These are phyloP conservation scores for Euplagia quadripunctaria DNA, from an alignment of 2,888 invertebrate species.

Conservation along the genomic window DNA sequence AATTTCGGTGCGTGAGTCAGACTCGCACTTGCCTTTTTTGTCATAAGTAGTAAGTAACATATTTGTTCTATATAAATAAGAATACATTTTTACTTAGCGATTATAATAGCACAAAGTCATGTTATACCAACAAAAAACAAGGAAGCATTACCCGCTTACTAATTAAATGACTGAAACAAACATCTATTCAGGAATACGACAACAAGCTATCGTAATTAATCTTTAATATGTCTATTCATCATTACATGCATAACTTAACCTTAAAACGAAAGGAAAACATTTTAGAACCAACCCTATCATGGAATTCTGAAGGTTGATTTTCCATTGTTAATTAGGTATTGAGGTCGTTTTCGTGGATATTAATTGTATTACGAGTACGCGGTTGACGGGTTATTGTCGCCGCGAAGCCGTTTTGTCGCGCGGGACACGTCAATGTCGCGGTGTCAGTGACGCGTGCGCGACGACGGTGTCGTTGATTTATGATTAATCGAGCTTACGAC, in stretches of 20 bases:
- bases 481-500: constrained; percentile 50
- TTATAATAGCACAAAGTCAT: constrained; percentile 16
- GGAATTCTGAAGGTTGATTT: constrained; percentile 35
- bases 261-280: constrained; percentile 26
- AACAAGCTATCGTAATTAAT: constrained; percentile 58
- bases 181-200: constrained; percentile 51
- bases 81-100: neutral
- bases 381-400: constrained; percentile 63
- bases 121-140: constrained; percentile 15
- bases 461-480: constrained; percentile 38
- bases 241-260: constrained; percentile 44
- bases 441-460: constrained; percentile 34
- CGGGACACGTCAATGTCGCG: constrained; percentile 46
- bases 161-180: constrained; percentile 53
- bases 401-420: constrained; percentile 60
- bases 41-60: neutral
- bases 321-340: constrained; percentile 34
- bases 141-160: constrained; percentile 32
- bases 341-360: constrained; percentile 54
- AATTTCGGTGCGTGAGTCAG: too few relatives aligned
- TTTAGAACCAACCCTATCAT: constrained; percentile 28
- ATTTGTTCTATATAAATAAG: neutral
- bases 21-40: too few relatives aligned
- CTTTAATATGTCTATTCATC: constrained; percentile 55
- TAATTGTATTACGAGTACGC: constrained; percentile 63